Conservation (phyloP, 2,888 invertebrate genomes). For the Watsonalla cultraria region DNA sequence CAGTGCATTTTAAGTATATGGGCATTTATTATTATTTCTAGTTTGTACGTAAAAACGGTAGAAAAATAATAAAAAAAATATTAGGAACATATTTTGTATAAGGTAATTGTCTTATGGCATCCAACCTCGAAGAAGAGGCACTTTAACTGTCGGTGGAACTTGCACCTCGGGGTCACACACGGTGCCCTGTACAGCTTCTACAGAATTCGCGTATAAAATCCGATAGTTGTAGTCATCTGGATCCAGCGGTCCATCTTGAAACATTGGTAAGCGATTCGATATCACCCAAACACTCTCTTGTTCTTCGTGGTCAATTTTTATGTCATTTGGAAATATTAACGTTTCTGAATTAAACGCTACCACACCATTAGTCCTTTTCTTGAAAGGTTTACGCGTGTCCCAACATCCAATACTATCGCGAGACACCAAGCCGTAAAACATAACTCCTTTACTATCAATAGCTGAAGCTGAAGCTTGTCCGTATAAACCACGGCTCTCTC, state of each 20-base stretch:
- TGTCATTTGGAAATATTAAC: conserved; percentile 88
- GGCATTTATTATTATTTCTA: too few species aligned
- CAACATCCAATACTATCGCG: conserved; percentile 88
- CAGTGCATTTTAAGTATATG: too few species aligned
- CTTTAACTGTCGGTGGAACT: conserved; percentile 3
- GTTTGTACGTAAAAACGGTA: too few species aligned
- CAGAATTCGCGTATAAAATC: conserved; percentile 82
- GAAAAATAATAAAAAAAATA: too few species aligned
- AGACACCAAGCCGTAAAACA: conserved; percentile 89
- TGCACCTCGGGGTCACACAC: conserved; percentile 82
- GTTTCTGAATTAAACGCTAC: conserved; percentile 81
- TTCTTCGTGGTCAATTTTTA: conserved; percentile 85
- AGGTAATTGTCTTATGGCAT: conserved; percentile 30
- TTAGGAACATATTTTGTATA: too few species aligned
- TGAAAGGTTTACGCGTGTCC: conserved; percentile 86
- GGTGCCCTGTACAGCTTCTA: conserved; percentile 81
- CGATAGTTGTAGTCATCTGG: conserved; percentile 84
- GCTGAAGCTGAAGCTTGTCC: conserved; percentile 88
- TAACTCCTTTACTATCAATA: conserved; percentile 83
- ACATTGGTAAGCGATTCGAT: conserved; percentile 86
- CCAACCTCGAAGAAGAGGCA: conserved; percentile 17
- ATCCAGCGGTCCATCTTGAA: conserved; percentile 82
- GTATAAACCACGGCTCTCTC: conserved; percentile 75
- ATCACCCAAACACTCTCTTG: conserved; percentile 87
- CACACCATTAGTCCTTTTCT: conserved; percentile 79